Conservation (phyloP, 2,888 invertebrate species). For the Drosophila ezoana region DNA sequence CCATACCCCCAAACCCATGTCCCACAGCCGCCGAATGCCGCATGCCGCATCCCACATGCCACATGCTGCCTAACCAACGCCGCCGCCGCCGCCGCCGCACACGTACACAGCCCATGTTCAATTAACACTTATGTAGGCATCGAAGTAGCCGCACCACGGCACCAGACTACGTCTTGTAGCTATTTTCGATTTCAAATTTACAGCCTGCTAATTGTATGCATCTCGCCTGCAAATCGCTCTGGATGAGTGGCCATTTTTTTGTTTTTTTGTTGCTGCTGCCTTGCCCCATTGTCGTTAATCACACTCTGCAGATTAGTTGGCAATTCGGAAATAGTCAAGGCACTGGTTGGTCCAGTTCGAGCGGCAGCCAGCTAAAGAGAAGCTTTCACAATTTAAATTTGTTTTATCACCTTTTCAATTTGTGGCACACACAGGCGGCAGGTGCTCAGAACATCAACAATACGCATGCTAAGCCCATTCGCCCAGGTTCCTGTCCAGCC, state of each 20-base stretch:
- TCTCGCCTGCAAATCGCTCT: slow-evolving; percentile 62
- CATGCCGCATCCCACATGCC: slow-evolving; percentile 10
- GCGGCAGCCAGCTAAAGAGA: neutral
- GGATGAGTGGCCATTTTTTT: slow-evolving; percentile 10
- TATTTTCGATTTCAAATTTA: slow-evolving; percentile 77
- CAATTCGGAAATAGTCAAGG: slow-evolving; percentile 17
- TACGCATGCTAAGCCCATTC: too few species aligned
- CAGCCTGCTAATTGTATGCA: slow-evolving; percentile 82
- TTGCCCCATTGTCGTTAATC: slow-evolving; percentile 42
- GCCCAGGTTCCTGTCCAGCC: neutral
- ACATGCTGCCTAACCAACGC: neutral
- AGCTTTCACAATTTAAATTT: too few species aligned
- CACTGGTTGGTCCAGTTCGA: slow-evolving; percentile 17
- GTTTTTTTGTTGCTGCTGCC: neutral
- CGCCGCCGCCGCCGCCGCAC: slow-evolving; percentile 15
- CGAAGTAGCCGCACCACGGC: slow-evolving; percentile 16
- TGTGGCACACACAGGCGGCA: neutral
- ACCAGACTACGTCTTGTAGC: slow-evolving; percentile 19
- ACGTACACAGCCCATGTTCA: slow-evolving; percentile 63
- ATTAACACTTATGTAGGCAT: slow-evolving; percentile 72
- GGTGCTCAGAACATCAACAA: too few species aligned
- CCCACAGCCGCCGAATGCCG: slow-evolving; percentile 1
- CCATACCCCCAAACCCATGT: too few species aligned
- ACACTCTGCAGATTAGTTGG: slow-evolving; percentile 22
- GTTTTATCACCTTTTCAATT: neutral